Base-by-base conservation (phyloP, 2,797 vertebrate genomes). In the Danio kyathit region DNA sequence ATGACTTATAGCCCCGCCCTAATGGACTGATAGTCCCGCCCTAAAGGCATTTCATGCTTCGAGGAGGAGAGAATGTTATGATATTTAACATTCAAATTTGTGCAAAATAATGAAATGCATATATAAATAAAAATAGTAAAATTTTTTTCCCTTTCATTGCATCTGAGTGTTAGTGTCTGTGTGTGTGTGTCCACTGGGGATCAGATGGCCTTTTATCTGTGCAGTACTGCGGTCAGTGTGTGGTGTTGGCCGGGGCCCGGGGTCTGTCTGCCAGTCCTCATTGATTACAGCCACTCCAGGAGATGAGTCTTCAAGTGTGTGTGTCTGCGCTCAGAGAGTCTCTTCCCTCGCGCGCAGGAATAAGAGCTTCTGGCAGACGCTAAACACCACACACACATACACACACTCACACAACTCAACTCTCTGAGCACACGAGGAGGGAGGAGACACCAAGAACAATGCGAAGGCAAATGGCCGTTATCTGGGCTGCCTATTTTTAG, bases 401-500 rank as follows among this genome's bases (percentile, higher is more conserved):
- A 29, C 29, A 29, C 29, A 29, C 29, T 52, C 13, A 13, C 76
- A 60, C 54, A 77, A 80, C 51, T 69, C 44, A 84, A 80, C 83
- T 85, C 78, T 83, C 19, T 21, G 54, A 60, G 8, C 49, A 0
- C 10, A 13, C 40, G 38, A 65, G 69, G 41, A 74, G 40, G 57
- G 40, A 79, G 61, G 21, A 41, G 11, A 81, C 67, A 71, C 52
- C 72, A 51, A 74, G 75, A 79, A 73, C 51, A 71, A 76, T 73
- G 79, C 60, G 80, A 74, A 83, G 76, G 59, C 57, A 84, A 57
- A 60, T 60, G 51, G 49, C 57, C 38, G 16, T 85, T 78, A 77
- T 87, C 73, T 84, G 82, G 78, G 84, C 72, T 77, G 78, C 12
- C 59, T 85, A 88, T 86, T 87, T 88, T 84, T 87, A 87, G 82